Evolutionary conservation across 2,888 invertebrate species (phyloP).

Genomic region (Onthophagus sagittarius): DNA sequence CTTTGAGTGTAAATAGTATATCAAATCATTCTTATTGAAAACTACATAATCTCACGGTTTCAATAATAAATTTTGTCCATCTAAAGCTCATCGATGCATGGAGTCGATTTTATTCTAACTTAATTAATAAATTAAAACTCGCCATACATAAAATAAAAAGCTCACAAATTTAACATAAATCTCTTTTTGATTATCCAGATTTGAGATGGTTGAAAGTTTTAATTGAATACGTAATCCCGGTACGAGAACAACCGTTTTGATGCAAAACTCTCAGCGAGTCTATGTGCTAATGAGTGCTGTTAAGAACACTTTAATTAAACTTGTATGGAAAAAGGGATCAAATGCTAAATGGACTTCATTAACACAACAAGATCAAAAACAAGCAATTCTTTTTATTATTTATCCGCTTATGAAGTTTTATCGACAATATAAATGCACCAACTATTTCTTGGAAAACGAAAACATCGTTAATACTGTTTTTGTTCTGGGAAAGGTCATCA

Average conservation of each 20-base stretch:
- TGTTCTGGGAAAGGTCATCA: not conserved
- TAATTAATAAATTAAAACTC: no score
- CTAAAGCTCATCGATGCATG: no score
- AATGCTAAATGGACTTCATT: not conserved
- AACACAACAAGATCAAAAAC: not conserved
- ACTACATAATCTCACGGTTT: no score
- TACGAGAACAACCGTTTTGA: not conserved
- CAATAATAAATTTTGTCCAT: no score
- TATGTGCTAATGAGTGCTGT: not conserved
- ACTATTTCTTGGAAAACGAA: not conserved
- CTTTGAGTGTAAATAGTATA: not conserved
- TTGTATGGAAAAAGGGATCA: not conserved
- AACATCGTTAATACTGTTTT: not conserved
- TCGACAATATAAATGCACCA: no score
- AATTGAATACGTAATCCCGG: not conserved
- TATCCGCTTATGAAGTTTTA: no score
- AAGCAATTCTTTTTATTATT: no score
- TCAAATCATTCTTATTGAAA: no score
- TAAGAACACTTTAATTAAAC: not conserved
- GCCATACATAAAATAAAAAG: no score
- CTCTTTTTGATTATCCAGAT: not conserved
- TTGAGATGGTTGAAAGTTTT: not conserved
- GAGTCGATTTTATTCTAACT: no score
- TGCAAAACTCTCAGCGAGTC: not conserved
- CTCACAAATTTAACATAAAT: not conserved